These are phyloP conservation scores for Pherbina coryleti DNA, from an alignment of 2,888 invertebrate species.

Conservation along the genomic window DNA sequence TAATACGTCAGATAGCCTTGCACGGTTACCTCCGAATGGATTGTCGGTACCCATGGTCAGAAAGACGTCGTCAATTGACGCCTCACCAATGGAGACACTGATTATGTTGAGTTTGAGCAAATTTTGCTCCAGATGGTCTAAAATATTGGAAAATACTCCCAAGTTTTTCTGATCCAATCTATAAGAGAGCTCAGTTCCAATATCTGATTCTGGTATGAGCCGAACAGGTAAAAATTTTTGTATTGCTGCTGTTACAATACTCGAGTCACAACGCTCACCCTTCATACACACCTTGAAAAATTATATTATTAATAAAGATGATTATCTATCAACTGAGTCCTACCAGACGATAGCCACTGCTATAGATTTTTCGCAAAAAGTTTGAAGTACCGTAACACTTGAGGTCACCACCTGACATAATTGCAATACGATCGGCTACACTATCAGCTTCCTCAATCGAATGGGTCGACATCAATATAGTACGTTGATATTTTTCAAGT, in stretches of 20 bases:
- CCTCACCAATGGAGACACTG: constrained; percentile 34
- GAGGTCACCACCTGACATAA: constrained; percentile 83
- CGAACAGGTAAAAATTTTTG: constrained; percentile 32
- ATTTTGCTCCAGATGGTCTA: constrained; percentile 18
- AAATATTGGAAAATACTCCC: not conserved
- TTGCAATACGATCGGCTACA: constrained; percentile 85
- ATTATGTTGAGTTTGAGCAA: constrained; percentile 23
- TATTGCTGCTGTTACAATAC: constrained; percentile 19
- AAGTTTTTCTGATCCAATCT: constrained; percentile 31
- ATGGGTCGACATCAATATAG: constrained; percentile 84
- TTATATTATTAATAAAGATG: not conserved
- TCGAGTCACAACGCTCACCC: constrained; percentile 16
- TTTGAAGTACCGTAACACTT: constrained; percentile 84
- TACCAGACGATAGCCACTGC: constrained; percentile 84
- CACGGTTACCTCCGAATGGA: constrained; percentile 35
- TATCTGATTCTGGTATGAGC: constrained; percentile 16
- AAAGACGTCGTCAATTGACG: constrained; percentile 40
- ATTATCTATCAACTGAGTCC: constrained; percentile 28
- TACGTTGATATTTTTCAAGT: constrained; percentile 77
- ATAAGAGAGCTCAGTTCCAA: constrained; percentile 40
- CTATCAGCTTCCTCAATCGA: constrained; percentile 90
- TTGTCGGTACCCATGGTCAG: constrained; percentile 32
- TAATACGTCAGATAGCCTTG: constrained; percentile 26
- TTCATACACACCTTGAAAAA: constrained; percentile 25
- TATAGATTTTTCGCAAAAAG: constrained; percentile 84